Conservation (phyloP, 30 jellyfish, hydroid and myxozoan genomes). For the Turritopsis dohrnii region DNA sequence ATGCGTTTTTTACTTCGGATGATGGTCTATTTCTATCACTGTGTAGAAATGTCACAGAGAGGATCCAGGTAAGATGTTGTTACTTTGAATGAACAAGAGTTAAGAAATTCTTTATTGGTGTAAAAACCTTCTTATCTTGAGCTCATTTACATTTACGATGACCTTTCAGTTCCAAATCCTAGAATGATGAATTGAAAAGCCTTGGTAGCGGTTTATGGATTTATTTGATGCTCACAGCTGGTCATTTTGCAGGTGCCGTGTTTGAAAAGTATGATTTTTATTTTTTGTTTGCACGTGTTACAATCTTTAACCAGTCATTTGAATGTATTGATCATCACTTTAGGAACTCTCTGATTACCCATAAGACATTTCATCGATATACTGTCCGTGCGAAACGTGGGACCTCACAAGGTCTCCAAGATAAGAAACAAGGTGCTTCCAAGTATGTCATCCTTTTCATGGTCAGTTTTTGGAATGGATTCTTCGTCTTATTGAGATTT, state of each 20-base stretch:
- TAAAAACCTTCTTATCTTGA: background rate
- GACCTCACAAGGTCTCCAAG: slow-evolving; percentile 73
- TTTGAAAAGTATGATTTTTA: slow-evolving; percentile 54
- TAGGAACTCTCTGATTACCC: slow-evolving; percentile 60
- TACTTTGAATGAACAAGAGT: too few species aligned
- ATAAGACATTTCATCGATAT: slow-evolving; percentile 87
- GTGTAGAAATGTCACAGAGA: background rate
- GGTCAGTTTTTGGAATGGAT: background rate
- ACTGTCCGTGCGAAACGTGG: slow-evolving; percentile 95
- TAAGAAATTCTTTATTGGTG: background rate
- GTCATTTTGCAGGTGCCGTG: slow-evolving; percentile 97
- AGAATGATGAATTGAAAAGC: background rate
- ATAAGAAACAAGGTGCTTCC: slow-evolving; percentile 30
- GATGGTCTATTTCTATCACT: background rate
- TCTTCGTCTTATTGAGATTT: background rate
- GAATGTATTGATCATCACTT: background rate
- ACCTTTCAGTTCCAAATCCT: background rate
- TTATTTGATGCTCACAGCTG: slow-evolving; percentile 78
- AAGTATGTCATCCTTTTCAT: slow-evolving; percentile 28
- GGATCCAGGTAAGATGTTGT: background rate
- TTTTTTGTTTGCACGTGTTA: too few species aligned
- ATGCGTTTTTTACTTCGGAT: background rate
- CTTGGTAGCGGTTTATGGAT: slow-evolving; percentile 39
- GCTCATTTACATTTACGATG: background rate
- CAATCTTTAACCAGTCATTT: too few species aligned